Evolutionary conservation across 2,113 vertebrate species (phyloP).

Genomic region (Romanogobio albipinnatus): DNA sequence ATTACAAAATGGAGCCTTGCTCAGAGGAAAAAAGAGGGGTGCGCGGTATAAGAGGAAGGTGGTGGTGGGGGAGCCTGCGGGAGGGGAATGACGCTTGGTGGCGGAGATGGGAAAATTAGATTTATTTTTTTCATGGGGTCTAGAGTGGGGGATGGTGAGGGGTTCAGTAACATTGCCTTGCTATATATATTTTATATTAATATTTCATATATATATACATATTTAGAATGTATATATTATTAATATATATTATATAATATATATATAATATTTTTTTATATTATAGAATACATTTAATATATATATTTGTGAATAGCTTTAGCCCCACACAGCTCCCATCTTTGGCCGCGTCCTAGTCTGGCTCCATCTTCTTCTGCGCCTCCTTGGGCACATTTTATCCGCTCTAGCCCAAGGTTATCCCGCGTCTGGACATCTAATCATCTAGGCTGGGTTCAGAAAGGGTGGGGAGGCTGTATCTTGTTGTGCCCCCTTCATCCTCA

Average conservation of each 20-base stretch:
- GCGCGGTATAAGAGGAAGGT: conserved; percentile 66
- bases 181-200: conserved; percentile 56
- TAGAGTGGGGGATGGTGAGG: conserved; percentile 56
- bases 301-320: conserved; percentile 63
- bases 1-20: conserved; percentile 79
- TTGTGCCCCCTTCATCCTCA: conserved; percentile 66
- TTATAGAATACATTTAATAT: conserved; percentile 13
- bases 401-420: conserved; percentile 75
- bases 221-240: conserved; percentile 49
- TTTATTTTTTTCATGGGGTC: conserved; percentile 75
- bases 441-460: conserved; percentile 54
- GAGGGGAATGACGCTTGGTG: conserved; percentile 67
- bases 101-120: conserved; percentile 78
- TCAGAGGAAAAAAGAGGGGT: conserved; percentile 68
- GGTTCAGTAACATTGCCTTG: conserved; percentile 68
- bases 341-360: conserved; percentile 33
- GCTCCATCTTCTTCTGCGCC: conserved; percentile 51
- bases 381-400: conserved; percentile 61
- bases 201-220: conserved; percentile 54
- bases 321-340: conserved; percentile 47
- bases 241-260: too few species aligned
- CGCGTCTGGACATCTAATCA: conserved; percentile 77
- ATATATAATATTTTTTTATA: conserved; percentile 22
- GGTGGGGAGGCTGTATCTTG: conserved; percentile 65
- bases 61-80: conserved; percentile 63